Evolutionary conservation across 2,888 invertebrate species (phyloP).

Genomic region (Polydrusus cervinus): DNA sequence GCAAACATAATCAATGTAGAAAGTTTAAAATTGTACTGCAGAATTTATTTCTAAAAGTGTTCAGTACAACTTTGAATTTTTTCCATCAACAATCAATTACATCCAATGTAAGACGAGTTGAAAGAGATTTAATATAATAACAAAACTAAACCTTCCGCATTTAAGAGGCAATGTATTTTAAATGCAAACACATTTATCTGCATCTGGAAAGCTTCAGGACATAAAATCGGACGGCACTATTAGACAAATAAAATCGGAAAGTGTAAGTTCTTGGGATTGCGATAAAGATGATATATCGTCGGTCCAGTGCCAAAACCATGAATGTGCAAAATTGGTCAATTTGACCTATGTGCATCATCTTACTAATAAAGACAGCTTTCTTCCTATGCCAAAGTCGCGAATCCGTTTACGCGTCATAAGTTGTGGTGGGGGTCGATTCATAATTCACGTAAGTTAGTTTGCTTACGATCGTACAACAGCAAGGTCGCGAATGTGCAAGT

Average conservation of each 20-base stretch:
- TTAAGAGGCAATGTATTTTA: constrained; percentile 29
- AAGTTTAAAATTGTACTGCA: constrained; percentile 30
- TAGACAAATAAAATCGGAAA: constrained; percentile 47
- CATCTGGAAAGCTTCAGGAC: constrained; percentile 32
- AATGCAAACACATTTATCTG: constrained; percentile 11
- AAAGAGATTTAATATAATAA: constrained; percentile 2
- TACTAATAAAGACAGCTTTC: too few relatives aligned
- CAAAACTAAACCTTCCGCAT: constrained; percentile 3
- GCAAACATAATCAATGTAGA: constrained; percentile 37
- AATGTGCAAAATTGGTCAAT: too few relatives aligned
- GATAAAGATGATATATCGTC: constrained; percentile 47
- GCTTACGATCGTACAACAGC: too few relatives aligned
- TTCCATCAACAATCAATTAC: constrained; percentile 28
- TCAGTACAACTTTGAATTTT: constrained; percentile 12
- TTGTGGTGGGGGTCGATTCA: too few relatives aligned
- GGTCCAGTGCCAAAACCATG: too few relatives aligned
- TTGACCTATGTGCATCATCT: too few relatives aligned
- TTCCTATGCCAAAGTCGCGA: too few relatives aligned
- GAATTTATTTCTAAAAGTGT: constrained; percentile 5
- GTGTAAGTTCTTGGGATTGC: constrained; percentile 24
- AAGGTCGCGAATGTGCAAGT: too few relatives aligned
- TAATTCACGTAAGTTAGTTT: too few relatives aligned
- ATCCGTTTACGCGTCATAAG: too few relatives aligned
- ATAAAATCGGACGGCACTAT: constrained; percentile 43
- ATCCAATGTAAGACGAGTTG: constrained; percentile 21